Base-by-base conservation (phyloP, 2,797 vertebrate species). In the Oryzias dopingdopingensis region DNA sequence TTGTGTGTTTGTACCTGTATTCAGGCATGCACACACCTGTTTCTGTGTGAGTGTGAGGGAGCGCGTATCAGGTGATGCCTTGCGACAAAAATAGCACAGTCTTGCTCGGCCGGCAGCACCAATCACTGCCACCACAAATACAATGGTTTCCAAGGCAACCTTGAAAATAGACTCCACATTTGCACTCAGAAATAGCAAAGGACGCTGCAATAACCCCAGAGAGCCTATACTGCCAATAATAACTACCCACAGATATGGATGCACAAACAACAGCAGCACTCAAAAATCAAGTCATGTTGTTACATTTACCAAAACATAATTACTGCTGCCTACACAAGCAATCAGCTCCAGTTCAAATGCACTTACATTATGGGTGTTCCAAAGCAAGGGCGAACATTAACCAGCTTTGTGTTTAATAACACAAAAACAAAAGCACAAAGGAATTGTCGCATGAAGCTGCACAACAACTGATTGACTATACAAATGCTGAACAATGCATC, bases 61-160 rank as follows among this genome's bases (percentile, higher is more conserved):
- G 62, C 46, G 65, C 74, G 52, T 78, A 70, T 83, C 79, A 91
- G 83, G 86, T 90, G 87, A 90, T 90, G 90, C 90, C 86, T 90
- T 82, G 82, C 80, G 88, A 90, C 89, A 91, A 90, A 92, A 92
- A 93, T 92, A 92, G 89, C 81, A 86, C 83, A 86, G 84, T 88
- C 88, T 90, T 86, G 87, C 87, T 90, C 80, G 70, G 87, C 81
- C 84, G 61, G 89, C 87, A 91, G 89, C 86, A 86, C 90, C 91
- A 91, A 91, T 92, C 87, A 88, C 85, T 79, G 88, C 74, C 75
- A 84, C 86, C 83, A 84, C 88, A 91, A 92, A 91, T 92, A 92
- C 92, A 92, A 92, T 92, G 89, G 92, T 93, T 92, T 89, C 92
- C 88, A 91, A 82, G 91, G 90, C 86, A 93, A 92, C 90, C 82